These are phyloP conservation scores for Axinella damicornis DNA, from an alignment of 37 sponge, comb jelly and placozoan genomes.

Conservation along the genomic window DNA sequence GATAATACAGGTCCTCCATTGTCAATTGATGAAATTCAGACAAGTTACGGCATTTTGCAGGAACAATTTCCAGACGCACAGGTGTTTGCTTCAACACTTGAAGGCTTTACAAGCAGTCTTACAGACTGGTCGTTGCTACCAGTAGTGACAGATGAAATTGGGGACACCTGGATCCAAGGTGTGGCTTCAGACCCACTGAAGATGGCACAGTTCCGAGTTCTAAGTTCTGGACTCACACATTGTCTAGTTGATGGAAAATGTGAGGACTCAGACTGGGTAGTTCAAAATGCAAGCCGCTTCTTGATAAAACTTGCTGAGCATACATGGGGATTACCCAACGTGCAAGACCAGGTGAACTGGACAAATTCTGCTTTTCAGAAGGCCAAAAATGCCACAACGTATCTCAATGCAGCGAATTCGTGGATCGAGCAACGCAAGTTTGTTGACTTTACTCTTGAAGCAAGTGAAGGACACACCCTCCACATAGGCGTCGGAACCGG, in stretches of 20 bases:
- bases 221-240: not conserved
- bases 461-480: not conserved
- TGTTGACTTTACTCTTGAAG: conserved; percentile 28
- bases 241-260: conserved; percentile 11
- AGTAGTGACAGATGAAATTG: conserved; percentile 46
- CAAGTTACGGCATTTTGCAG: conserved; percentile 25
- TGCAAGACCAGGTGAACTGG: conserved; percentile 50
- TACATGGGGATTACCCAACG: conserved; percentile 73
- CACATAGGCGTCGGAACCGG: no score
- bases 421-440: conserved; percentile 71
- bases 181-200: conserved; percentile 72
- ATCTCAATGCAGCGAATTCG: conserved; percentile 25
- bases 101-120: conserved; percentile 31
- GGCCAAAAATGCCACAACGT: conserved; percentile 23
- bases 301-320: conserved; percentile 76
- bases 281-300: conserved; percentile 27
- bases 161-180: conserved; percentile 81
- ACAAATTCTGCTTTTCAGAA: conserved; percentile 42
- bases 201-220: conserved; percentile 48
- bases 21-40: conserved; percentile 51
- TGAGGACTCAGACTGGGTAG: not conserved
- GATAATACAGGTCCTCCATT: conserved; percentile 83
- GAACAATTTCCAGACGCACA: conserved; percentile 51
- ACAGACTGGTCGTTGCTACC: conserved; percentile 11
- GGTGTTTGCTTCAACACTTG: conserved; percentile 66